Base-by-base conservation (phyloP, 2,797 vertebrate genomes). In the Tinamus major region DNA sequence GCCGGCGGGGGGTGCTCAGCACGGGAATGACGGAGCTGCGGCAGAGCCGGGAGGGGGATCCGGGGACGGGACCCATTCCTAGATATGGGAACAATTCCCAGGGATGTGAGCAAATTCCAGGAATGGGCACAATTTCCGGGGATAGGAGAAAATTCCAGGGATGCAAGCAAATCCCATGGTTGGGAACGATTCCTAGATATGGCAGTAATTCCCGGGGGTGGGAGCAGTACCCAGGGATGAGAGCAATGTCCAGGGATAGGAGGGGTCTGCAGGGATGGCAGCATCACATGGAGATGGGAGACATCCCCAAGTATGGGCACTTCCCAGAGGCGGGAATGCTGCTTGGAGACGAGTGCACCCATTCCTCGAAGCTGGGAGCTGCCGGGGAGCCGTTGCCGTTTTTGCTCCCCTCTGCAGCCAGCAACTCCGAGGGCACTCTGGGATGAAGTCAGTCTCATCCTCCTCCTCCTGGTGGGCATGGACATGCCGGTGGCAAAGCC, bases 251-350 rank as follows among this genome's bases (percentile, higher is more conserved):
- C 1, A 3, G 16, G 18, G 19, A 20, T 16, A 29, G 56, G 61
- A 67, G 6, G 3, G 7, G 24, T 6, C 27, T 10, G 16, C 6
- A 18, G 5, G 27, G 62, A 13, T 19, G 23, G 44, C 15, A 48
- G 64, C 13, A 15, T 11, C 8, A 15, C 39, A 19, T 8, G 10
- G 61, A 26, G 29, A 21, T 15, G 68, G 41, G 21, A 59, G n/a
- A 1, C 1, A 26, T 2, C 6, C 19, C 26, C 39, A 15, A 2
- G 15, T 15, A 39, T 2, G 26, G 67, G 49, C 10, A 3, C 20
- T 1, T 13, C n/a, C 65, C 42, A 0, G 33, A 0, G 27, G 51
- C 15, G 51, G 53, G 53, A 55, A 55, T 12, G 53, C 53, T 31
- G 29, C 53, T 17, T 31, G 16, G 53, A 31, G 27, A 31, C 9